Evolutionary conservation across 2,113 vertebrate genomes (phyloP).

Genomic region (Glareola pratincola): DNA sequence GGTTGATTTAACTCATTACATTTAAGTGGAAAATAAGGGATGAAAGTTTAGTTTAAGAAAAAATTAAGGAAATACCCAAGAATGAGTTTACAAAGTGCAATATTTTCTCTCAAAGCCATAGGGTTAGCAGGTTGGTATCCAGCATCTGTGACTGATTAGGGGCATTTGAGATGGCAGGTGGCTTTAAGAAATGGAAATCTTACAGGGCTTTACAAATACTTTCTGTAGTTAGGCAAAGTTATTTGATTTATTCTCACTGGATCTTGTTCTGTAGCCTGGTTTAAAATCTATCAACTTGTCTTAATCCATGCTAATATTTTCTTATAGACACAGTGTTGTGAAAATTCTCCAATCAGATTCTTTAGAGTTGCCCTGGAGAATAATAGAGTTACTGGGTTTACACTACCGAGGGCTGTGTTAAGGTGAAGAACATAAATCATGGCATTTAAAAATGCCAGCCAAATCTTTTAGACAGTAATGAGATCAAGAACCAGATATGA

Average conservation of each 20-base stretch:
- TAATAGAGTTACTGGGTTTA: slow-evolving; percentile 57
- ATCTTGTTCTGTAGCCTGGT: slow-evolving; percentile 38
- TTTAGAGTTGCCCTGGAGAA: slow-evolving; percentile 37
- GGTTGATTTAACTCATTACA: slow-evolving; percentile 76
- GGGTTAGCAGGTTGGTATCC: slow-evolving; percentile 75
- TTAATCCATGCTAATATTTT: slow-evolving; percentile 59
- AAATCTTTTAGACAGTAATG: slow-evolving; percentile 62
- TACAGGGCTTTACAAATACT: slow-evolving; percentile 73
- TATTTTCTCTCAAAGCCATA: slow-evolving; percentile 72
- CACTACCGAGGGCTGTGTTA: slow-evolving; percentile 1
- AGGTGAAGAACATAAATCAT: slow-evolving; percentile 59
- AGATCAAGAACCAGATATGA: slow-evolving; percentile 62
- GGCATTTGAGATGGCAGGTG: slow-evolving; percentile 79
- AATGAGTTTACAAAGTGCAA: slow-evolving; percentile 77
- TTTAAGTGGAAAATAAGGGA: slow-evolving; percentile 76
- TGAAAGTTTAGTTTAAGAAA: slow-evolving; percentile 72
- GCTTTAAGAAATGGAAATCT: slow-evolving; percentile 74
- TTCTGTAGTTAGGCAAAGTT: slow-evolving; percentile 66
- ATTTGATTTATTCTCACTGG: slow-evolving; percentile 61
- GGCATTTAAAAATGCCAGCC: slow-evolving; percentile 58
- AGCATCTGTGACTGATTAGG: slow-evolving; percentile 77
- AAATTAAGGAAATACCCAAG: slow-evolving; percentile 76
- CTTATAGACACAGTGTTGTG: slow-evolving; percentile 34
- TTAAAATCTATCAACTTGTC: slow-evolving; percentile 64
- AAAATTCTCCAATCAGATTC: slow-evolving; percentile 48